Base-by-base conservation (phyloP, 1,140 invertebrate genomes). In the Tetramorium alpestre region DNA sequence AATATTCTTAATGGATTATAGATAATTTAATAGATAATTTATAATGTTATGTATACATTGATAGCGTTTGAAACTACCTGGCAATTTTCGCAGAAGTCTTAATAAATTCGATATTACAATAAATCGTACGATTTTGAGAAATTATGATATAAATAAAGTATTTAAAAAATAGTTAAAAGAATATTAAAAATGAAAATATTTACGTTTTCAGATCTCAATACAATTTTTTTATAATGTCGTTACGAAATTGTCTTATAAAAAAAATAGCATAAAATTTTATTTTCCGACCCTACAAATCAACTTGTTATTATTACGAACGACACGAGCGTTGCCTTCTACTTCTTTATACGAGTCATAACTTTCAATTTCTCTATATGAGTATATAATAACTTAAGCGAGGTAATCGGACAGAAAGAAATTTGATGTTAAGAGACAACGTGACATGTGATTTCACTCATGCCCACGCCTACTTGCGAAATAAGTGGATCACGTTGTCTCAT, bases 401-500 rank as follows among this genome's bases (percentile, higher is more conserved):
- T 82, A 60, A 82, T 72, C 13, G 69, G 41, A 38, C 38, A 11
- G 25, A 60, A 70, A 84, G 54, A 70, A 84, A 62, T 84, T 75
- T 84, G 41, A 84, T 56, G 8, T 75, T 60, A 47, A 38, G 44
- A 44, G 28, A 73, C 67, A 84, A 60, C 18, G 22, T 84, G 54
- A 84, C 69, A 25, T 73, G 80, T 47, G 80, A 84, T 84, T 84
- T 84, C 80, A 84, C 80, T 84, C 69, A 60, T 33, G 11, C 78
- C 28, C 51, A 25, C 76, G 81, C 77, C 67, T 62, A 47, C 58
- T 22, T n/a, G 75, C 70, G 73, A 38, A 67, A 58, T 86, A 85
- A 89, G 77, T 77, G 73, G 75, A 89, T 65, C 88, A 64, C 33
- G 47, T 49, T 51, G 72, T 54, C 87, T 77, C 87, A 89, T 75